These are phyloP conservation scores for Acronicta alni DNA, from an alignment of 2,888 invertebrate species.

Conservation along the genomic window DNA sequence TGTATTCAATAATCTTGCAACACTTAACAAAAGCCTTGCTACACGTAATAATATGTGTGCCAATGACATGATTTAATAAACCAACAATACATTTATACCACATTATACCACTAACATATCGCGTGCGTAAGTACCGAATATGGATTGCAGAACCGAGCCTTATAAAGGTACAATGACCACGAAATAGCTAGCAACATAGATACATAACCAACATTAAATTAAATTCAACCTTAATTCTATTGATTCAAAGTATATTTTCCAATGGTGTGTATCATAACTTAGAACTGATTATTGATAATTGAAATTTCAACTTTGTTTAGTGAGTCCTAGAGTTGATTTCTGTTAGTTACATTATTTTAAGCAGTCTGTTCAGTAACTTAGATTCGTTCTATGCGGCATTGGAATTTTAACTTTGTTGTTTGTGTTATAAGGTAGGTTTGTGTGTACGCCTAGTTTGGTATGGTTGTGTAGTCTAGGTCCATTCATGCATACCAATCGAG, in stretches of 20 bases:
- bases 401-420: constrained; percentile 4
- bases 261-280: not conserved
- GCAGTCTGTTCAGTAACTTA: constrained; percentile 1
- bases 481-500: constrained; percentile 58
- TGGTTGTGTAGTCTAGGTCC: constrained; percentile 42
- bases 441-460: not conserved
- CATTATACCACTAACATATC: constrained; percentile 20
- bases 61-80: constrained; percentile 45
- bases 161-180: constrained; percentile 59
- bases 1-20: constrained; percentile 22
- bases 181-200: constrained; percentile 30
- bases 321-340: not conserved
- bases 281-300: constrained; percentile 1
- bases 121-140: constrained; percentile 38
- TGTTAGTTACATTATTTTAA: constrained; percentile 1
- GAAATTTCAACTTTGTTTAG: constrained; percentile 2
- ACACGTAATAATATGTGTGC: constrained; percentile 25
- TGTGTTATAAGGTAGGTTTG: not conserved
- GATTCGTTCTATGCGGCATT: not conserved
- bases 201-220: not conserved
- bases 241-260: constrained; percentile 9
- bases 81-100: constrained; percentile 44
- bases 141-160: constrained; percentile 43
- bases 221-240: constrained; percentile 19
- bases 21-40: constrained; percentile 39